These are phyloP conservation scores for Pseudococcus viburni DNA, from an alignment of 2,888 invertebrate species.

Conservation along the genomic window DNA sequence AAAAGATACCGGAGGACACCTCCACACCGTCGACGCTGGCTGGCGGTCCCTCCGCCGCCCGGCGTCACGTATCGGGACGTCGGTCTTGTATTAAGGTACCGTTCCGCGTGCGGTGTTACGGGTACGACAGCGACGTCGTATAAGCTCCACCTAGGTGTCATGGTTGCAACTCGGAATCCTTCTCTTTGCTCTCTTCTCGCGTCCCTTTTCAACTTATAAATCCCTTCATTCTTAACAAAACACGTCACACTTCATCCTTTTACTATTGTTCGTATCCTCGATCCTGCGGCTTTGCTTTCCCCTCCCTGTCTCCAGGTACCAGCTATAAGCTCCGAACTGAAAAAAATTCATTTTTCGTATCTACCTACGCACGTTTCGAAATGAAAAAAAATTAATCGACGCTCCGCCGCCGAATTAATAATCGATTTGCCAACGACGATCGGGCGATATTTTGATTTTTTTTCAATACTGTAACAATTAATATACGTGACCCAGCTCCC, in stretches of 20 bases:
- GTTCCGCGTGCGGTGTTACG: too few relatives aligned
- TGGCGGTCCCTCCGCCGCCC: neutral
- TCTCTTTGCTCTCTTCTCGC: neutral
- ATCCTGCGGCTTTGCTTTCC: constrained; percentile 23
- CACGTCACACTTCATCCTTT: constrained; percentile 64
- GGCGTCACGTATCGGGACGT: neutral
- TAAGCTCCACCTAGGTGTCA: constrained; percentile 66
- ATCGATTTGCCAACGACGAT: constrained; percentile 28
- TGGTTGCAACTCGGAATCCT: constrained; percentile 41
- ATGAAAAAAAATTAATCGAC: neutral
- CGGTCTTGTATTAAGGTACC: neutral
- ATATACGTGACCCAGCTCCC: neutral
- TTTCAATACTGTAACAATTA: constrained; percentile 18
- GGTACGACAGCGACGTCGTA: neutral
- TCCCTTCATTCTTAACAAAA: constrained; percentile 65
- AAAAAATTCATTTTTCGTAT: neutral
- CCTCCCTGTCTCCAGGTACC: neutral
- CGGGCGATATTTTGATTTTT: neutral
- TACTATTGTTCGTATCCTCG: constrained; percentile 60
- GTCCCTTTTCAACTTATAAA: constrained; percentile 53
- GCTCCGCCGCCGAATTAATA: constrained; percentile 14
- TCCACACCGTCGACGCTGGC: neutral
- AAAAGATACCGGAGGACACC: constrained; percentile 58
- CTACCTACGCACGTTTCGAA: neutral
- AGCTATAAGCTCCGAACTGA: too few relatives aligned